Conservation (phyloP, 2,888 invertebrate species). For the Polyommatus iphigenia region DNA sequence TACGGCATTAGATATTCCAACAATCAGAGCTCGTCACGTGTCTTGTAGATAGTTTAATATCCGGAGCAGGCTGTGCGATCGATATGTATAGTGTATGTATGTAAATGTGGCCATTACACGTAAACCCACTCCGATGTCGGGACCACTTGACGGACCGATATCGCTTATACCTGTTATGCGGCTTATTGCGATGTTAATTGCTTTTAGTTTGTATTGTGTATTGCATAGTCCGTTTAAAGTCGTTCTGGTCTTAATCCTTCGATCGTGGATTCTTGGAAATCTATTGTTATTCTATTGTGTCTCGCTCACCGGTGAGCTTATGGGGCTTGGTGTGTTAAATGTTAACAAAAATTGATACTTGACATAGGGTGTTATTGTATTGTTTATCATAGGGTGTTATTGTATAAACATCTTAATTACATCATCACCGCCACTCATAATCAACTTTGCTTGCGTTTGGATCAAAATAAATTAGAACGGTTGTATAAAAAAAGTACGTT, state of each 20-base stretch:
- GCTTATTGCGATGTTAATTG: slow-evolving; percentile 29
- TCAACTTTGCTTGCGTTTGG: no score
- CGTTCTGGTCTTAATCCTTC: neutral
- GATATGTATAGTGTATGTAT: slow-evolving; percentile 41
- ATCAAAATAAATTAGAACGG: no score
- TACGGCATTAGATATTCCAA: slow-evolving; percentile 31
- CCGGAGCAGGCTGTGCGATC: slow-evolving; percentile 37
- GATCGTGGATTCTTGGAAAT: no score
- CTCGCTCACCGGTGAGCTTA: no score
- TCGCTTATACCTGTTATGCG: slow-evolving; percentile 1
- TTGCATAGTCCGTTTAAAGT: neutral
- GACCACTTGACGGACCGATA: slow-evolving; percentile 37
- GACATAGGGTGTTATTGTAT: no score
- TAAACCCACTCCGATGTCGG: slow-evolving; percentile 43
- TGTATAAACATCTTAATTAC: no score
- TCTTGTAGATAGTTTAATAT: slow-evolving; percentile 41
- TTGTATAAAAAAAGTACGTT: no score
- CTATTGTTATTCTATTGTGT: no score
- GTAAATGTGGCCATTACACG: slow-evolving; percentile 44
- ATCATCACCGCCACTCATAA: no score
- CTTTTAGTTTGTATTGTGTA: neutral
- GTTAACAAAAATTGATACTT: no score
- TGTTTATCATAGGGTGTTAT: no score
- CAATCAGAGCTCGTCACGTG: slow-evolving; percentile 34
- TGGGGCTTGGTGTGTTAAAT: no score